Conservation (phyloP, 2,888 invertebrate species). For the Meandrusa payeni region DNA sequence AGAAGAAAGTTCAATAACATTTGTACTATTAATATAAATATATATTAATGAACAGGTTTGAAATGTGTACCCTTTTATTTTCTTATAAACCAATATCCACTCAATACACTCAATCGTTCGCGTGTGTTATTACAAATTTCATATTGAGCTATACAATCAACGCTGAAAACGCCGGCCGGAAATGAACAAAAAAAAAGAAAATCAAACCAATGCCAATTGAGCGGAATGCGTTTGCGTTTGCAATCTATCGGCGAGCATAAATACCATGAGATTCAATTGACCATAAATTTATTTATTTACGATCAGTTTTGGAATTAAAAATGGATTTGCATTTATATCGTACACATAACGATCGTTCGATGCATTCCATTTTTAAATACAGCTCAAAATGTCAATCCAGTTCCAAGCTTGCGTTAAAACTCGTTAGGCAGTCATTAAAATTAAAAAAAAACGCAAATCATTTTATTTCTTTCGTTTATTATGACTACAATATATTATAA, state of each 20-base stretch:
- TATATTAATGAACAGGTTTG: no score
- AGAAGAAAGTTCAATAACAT: no score
- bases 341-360: constrained; percentile 2
- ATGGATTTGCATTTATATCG: constrained; percentile 25
- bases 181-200: constrained; percentile 4
- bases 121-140: no score
- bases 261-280: constrained; percentile 22
- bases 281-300: constrained; percentile 28
- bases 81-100: no score
- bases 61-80: no score
- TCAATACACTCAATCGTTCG: no score
- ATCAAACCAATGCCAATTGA: constrained; percentile 6
- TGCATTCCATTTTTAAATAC: constrained; percentile 17
- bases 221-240: constrained; percentile 14
- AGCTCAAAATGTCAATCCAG: neutral
- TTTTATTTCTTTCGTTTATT: no score
- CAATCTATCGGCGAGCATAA: constrained; percentile 17
- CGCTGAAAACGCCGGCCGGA: constrained; percentile 3
- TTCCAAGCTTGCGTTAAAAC: constrained; percentile 1
- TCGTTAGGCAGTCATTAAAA: constrained; percentile 2
- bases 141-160: constrained; percentile 9
- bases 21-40: no score
- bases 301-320: constrained; percentile 23
- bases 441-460: no score
- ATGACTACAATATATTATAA: no score